These are phyloP conservation scores for Mormoops blainvillei DNA, from an alignment of 2,113 vertebrate species.

Conservation along the genomic window DNA sequence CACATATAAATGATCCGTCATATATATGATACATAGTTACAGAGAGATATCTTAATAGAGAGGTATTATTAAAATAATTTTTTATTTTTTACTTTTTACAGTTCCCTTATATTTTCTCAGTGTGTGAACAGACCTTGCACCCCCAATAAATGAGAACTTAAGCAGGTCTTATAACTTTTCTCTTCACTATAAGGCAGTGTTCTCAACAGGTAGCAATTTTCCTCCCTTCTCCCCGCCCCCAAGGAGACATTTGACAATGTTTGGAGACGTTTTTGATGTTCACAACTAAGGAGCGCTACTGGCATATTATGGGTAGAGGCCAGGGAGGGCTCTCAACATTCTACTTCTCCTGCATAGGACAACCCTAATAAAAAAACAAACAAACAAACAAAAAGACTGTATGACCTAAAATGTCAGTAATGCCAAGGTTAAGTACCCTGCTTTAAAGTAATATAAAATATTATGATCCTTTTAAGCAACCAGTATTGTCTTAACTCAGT, in stretches of 20 bases:
- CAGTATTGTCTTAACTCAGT: neutral
- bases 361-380: neutral
- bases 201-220: neutral
- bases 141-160: neutral
- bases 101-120: neutral
- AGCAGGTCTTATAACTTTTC: neutral
- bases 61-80: neutral
- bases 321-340: neutral
- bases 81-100: neutral
- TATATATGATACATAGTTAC: neutral
- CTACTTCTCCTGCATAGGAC: neutral
- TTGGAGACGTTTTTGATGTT: neutral
- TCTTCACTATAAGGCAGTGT: neutral
- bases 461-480: neutral
- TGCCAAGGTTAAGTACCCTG: neutral
- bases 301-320: neutral
- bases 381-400: neutral
- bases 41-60: neutral
- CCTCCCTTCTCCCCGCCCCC: rapidly evolving
- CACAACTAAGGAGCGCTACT: neutral
- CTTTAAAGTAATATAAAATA: neutral
- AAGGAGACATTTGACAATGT: neutral
- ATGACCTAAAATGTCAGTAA: neutral
- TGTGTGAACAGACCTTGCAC: neutral
- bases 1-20: too few species aligned